Evolutionary conservation across 2,888 invertebrate species (phyloP).

Genomic region (Achlya flavicornis): DNA sequence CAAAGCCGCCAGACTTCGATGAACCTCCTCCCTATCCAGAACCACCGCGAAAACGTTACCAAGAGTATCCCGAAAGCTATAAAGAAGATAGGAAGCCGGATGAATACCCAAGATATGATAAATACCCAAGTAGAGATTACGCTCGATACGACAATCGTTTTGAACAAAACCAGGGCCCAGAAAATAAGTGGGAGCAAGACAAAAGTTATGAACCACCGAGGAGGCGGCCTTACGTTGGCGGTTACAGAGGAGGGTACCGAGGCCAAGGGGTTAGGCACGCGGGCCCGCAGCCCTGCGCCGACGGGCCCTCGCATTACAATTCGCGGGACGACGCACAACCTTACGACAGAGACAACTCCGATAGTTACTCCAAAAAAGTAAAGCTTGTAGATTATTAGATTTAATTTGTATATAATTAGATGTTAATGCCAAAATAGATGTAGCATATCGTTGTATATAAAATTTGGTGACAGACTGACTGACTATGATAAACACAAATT

Average conservation of each 20-base stretch:
- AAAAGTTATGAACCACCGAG: slow-evolving; percentile 23
- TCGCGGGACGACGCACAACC: slow-evolving; percentile 18
- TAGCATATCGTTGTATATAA: slow-evolving; percentile 26
- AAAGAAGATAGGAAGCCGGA: slow-evolving; percentile 36
- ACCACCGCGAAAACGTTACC: slow-evolving; percentile 36
- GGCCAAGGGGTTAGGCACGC: slow-evolving; percentile 36
- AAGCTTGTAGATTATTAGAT: slow-evolving; percentile 70
- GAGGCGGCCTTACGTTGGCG: slow-evolving; percentile 54
- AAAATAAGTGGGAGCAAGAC: slow-evolving; percentile 20
- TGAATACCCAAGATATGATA: slow-evolving; percentile 45
- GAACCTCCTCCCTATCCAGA: slow-evolving; percentile 38
- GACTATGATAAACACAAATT: slow-evolving; percentile 8
- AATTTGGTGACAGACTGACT: slow-evolving; percentile 28
- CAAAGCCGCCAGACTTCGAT: slow-evolving; percentile 41
- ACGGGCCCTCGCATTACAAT: slow-evolving; percentile 31
- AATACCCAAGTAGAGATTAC: slow-evolving; percentile 38
- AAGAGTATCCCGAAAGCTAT: slow-evolving; percentile 33
- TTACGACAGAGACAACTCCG: slow-evolving; percentile 32
- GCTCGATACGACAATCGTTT: slow-evolving; percentile 26
- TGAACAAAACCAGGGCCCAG: slow-evolving; percentile 26
- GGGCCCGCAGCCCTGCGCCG: slow-evolving; percentile 34
- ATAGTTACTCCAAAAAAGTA: slow-evolving; percentile 25
- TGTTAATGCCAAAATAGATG: slow-evolving; percentile 39
- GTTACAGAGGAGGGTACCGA: slow-evolving; percentile 53
- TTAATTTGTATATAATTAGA: slow-evolving; percentile 13